A percentile compares a stretch with the other conserved stretches of the same genome.
Conservation (phyloP, 2,113 vertebrate genomes). For the Lutjanus erythropterus region DNA sequence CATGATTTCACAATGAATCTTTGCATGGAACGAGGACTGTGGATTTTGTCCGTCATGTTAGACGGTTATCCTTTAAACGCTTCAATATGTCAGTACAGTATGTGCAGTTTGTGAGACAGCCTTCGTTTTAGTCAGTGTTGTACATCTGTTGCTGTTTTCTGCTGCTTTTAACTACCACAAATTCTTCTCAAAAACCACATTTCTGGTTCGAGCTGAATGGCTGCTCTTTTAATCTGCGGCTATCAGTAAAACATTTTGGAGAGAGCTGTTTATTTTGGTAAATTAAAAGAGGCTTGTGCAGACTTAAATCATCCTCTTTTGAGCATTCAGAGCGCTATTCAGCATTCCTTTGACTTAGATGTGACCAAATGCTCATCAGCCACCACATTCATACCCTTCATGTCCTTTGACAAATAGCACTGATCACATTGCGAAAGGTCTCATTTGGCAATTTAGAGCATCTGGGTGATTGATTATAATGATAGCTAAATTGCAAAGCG, state of each 20-base stretch:
- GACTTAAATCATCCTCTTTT: slow-evolving; percentile 3
- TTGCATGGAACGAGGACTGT: no score
- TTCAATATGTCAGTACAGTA: neutral
- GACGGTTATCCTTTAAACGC: slow-evolving; percentile 1
- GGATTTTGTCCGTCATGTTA: neutral
- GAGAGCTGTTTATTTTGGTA: slow-evolving; percentile 31
- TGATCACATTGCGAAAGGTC: slow-evolving; percentile 71
- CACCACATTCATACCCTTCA: slow-evolving; percentile 54
- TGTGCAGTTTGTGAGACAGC: neutral
- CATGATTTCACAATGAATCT: no score
- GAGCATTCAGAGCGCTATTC: slow-evolving; percentile 14
- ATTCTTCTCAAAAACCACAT: slow-evolving; percentile 44
- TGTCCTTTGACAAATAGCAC: slow-evolving; percentile 68
- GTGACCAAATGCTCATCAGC: slow-evolving; percentile 60
- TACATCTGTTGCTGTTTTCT: slow-evolving; percentile 47
- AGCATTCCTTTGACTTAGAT: slow-evolving; percentile 21
- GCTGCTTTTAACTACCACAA: slow-evolving; percentile 40
- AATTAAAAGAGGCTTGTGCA: slow-evolving; percentile 32
- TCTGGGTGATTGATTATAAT: slow-evolving; percentile 70
- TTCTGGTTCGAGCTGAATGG: slow-evolving; percentile 3
- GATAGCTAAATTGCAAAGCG: slow-evolving; percentile 59
- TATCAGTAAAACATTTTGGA: slow-evolving; percentile 28
- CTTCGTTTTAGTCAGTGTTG: neutral
- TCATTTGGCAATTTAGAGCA: slow-evolving; percentile 65
- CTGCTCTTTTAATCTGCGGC: slow-evolving; percentile 29